A percentile compares a stretch with the other conserved stretches of the same genome.
Conservation (phyloP, 1,140 invertebrate species). For the Acromyrmex charruanus region DNA sequence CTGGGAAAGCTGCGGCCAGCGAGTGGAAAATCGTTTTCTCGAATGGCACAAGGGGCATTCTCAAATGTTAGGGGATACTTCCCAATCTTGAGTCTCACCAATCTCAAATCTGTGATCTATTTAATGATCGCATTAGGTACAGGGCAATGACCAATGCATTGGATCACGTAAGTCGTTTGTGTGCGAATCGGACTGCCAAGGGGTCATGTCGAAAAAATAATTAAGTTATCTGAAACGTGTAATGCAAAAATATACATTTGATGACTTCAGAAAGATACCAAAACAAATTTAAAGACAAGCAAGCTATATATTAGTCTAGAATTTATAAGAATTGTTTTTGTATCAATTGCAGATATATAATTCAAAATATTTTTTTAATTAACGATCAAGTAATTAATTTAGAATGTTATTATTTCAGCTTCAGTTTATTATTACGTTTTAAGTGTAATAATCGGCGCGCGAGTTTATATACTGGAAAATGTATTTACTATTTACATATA, state of each 20-base stretch:
- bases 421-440: too few species aligned
- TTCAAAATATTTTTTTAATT: neutral
- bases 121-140: conserved; percentile 75
- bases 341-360: neutral
- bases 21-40: conserved; percentile 80
- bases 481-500: too few species aligned
- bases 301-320: neutral
- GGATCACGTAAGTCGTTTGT: conserved; percentile 42
- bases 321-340: neutral
- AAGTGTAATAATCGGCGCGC: too few species aligned
- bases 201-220: neutral
- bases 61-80: conserved; percentile 45
- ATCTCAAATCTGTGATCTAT: conserved; percentile 76
- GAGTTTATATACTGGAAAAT: too few species aligned
- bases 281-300: neutral
- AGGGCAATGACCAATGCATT: conserved; percentile 24
- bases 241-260: neutral
- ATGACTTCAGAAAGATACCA: neutral
- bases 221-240: neutral
- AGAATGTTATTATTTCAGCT: too few species aligned
- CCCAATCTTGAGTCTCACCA: conserved; percentile 74
- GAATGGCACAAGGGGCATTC: conserved; percentile 61
- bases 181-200: neutral
- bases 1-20: conserved; percentile 70
- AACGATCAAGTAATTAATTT: too few species aligned